Evolutionary conservation across 2,113 vertebrate genomes (phyloP).

Genomic region (Speoplatyrhinus poulsoni): DNA sequence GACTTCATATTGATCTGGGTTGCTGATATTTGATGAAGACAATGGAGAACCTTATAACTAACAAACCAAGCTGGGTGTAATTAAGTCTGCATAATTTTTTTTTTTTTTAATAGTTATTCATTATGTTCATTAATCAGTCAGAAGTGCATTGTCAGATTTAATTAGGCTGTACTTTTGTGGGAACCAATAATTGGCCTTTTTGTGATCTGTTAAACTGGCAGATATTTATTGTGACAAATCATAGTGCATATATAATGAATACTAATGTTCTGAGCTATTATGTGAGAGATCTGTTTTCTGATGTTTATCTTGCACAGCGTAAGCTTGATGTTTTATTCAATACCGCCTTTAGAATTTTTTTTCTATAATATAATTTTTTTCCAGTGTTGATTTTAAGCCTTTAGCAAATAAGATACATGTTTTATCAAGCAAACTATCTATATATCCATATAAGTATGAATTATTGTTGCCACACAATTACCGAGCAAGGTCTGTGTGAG

Average conservation of each 20-base stretch:
- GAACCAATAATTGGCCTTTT: conserved; percentile 18
- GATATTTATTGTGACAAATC: conserved; percentile 12
- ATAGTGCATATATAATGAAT: conserved; percentile 39
- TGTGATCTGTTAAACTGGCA: conserved; percentile 21
- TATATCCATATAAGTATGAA: conserved; percentile 48
- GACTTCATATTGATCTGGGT: conserved; percentile 12
- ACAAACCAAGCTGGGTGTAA: conserved; percentile 40
- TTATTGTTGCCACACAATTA: conserved; percentile 26
- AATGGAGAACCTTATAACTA: conserved; percentile 55
- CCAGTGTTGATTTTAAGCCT: conserved; percentile 23
- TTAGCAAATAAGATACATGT: conserved; percentile 36
- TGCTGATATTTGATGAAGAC: conserved; percentile 49
- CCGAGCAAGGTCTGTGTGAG: conserved; percentile 10
- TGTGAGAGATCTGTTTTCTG: conserved; percentile 6
- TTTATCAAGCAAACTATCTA: conserved; percentile 15
- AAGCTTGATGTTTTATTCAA: too few species aligned
- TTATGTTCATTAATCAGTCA: conserved; percentile 57
- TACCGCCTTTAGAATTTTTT: not conserved
- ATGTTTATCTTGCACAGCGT: not conserved
- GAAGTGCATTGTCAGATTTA: conserved; percentile 38
- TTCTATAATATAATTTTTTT: not conserved
- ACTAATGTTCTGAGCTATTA: conserved; percentile 13
- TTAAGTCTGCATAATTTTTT: conserved; percentile 42
- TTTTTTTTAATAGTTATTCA: conserved; percentile 53
- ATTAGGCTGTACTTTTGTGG: conserved; percentile 30